These are phyloP conservation scores for Gandaritis pyraliata DNA, from an alignment of 2,888 invertebrate genomes.

Conservation along the genomic window DNA sequence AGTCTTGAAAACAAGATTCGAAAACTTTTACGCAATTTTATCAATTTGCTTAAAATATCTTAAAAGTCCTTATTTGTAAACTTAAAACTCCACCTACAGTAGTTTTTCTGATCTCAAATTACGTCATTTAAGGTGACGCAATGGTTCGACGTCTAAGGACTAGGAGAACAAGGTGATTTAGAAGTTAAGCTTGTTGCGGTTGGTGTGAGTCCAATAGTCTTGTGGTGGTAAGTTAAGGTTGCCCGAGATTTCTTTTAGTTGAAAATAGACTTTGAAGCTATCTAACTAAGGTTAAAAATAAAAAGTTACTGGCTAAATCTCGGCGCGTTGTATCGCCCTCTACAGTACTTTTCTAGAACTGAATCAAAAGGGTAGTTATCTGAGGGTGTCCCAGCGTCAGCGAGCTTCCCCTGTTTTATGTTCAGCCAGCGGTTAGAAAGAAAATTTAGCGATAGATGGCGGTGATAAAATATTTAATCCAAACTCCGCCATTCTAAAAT, in stretches of 20 bases:
- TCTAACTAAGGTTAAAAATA: neutral
- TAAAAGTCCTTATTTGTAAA: too few species aligned
- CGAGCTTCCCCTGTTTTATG: neutral
- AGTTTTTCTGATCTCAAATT: neutral
- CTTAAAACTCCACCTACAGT: neutral
- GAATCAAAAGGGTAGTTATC: conserved; percentile 4
- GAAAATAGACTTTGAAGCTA: neutral
- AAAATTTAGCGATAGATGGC: conserved; percentile 46
- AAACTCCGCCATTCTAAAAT: conserved; percentile 66
- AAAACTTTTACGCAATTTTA: too few species aligned
- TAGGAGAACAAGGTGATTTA: conserved; percentile 6
- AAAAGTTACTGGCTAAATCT: neutral
- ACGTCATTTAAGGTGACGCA: conserved; percentile 23
- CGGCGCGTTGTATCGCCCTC: conserved; percentile 38
- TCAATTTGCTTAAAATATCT: too few species aligned
- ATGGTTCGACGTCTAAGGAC: conserved; percentile 8
- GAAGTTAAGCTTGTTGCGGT: neutral
- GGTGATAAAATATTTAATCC: conserved; percentile 22
- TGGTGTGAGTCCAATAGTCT: neutral
- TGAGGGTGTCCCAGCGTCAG: neutral
- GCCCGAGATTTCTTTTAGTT: conserved; percentile 4
- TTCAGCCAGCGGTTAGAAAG: neutral
- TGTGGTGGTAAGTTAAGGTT: neutral
- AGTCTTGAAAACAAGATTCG: too few species aligned
- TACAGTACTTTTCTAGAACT: conserved; percentile 26